Evolutionary conservation across 2,888 invertebrate genomes (phyloP).

Genomic region (Pharmacophagus antenor): DNA sequence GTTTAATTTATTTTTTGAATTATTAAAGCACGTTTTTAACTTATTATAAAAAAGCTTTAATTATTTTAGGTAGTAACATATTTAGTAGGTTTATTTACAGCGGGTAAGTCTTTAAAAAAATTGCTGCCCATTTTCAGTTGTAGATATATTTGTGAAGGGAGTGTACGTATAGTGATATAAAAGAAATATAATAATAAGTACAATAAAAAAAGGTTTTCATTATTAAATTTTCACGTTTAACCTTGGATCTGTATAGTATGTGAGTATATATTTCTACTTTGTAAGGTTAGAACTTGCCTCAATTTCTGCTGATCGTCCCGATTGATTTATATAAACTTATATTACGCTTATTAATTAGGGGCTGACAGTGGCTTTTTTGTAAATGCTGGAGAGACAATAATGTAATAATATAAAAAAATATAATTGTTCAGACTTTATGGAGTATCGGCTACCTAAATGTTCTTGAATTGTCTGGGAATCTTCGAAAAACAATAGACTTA

Average conservation of each 20-base stretch:
- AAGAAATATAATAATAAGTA: conserved; percentile 9
- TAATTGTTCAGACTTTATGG: conserved; percentile 33
- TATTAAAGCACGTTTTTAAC: background rate
- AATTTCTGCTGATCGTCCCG: conserved; percentile 70
- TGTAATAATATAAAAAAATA: conserved; percentile 31
- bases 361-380: conserved; percentile 69
- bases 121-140: conserved; percentile 18
- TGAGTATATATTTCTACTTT: conserved; percentile 55
- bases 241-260: conserved; percentile 44
- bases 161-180: conserved; percentile 18
- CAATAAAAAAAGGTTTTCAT: conserved; percentile 1
- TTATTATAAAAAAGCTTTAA: background rate
- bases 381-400: conserved; percentile 40
- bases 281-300: conserved; percentile 75
- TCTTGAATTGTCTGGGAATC: conserved; percentile 34
- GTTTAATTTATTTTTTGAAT: background rate
- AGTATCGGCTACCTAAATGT: conserved; percentile 38
- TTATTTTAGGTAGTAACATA: background rate
- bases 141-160: conserved; percentile 18
- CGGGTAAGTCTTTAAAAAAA: conserved; percentile 1
- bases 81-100: conserved; percentile 3
- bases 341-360: conserved; percentile 68
- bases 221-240: conserved; percentile 30
- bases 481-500: background rate
- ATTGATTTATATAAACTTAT: conserved; percentile 56